Evolutionary conservation across 2,888 invertebrate species (phyloP).

Genomic region (Notodonta ziczac): DNA sequence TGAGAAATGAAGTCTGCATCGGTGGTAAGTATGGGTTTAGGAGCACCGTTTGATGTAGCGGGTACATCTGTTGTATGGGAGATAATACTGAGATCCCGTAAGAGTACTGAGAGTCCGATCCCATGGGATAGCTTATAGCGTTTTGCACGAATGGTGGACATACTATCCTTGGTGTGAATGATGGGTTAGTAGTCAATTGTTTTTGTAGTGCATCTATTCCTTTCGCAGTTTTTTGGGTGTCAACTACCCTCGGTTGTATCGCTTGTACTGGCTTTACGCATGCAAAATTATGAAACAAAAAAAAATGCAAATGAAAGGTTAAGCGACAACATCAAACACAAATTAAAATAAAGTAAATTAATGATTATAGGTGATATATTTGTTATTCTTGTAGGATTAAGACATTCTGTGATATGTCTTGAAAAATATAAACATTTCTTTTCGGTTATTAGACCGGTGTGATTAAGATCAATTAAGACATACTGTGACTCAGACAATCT

Average conservation of each 20-base stretch:
- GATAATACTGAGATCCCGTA: conserved; percentile 74
- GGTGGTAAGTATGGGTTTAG: conserved; percentile 73
- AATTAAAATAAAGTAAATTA: not conserved
- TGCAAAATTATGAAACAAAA: conserved; percentile 54
- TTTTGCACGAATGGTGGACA: conserved; percentile 79
- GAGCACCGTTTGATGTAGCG: conserved; percentile 73
- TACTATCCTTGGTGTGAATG: conserved; percentile 76
- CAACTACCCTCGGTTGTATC: conserved; percentile 81
- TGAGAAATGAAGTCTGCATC: conserved; percentile 72
- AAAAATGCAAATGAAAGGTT: conserved; percentile 69
- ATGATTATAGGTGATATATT: conserved; percentile 1
- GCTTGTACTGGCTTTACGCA: conserved; percentile 83
- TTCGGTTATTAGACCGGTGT: too few relatives aligned
- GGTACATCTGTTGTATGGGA: conserved; percentile 77
- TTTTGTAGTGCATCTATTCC: conserved; percentile 73
- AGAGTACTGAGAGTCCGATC: conserved; percentile 55
- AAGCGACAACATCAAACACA: conserved; percentile 44
- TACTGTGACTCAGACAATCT: too few relatives aligned
- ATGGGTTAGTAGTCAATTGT: conserved; percentile 78
- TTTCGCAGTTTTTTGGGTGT: conserved; percentile 65
- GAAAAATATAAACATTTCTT: too few relatives aligned
- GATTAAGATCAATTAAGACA: too few relatives aligned
- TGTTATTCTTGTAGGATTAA: not conserved
- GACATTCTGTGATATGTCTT: not conserved
- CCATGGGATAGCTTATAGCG: conserved; percentile 57